Evolutionary conservation across 2,888 invertebrate genomes (phyloP), one percentile per base, ranked within the genome.

Genomic region (Noctua janthe): DNA sequence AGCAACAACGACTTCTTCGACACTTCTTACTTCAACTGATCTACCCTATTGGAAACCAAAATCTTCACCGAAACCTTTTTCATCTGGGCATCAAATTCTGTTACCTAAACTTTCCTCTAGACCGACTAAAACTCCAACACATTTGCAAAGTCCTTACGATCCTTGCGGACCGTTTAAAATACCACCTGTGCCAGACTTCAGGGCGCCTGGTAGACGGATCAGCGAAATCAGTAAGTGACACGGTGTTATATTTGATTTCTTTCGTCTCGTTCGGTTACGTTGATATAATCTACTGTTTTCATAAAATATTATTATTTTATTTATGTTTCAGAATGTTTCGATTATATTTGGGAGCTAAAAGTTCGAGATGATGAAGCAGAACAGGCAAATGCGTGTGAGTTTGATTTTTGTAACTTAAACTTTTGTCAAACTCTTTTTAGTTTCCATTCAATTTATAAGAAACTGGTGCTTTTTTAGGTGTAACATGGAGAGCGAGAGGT

Each of bases 151-250:
- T 17, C 10, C 71, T 17, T 13, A 76, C 39, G 3, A 83, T 74
- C 83, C 83, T 23, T 86, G 85, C 17, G 67, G 70, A 29, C 83
- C 75, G 6, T 82, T 73, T 1, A 49, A 75, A 67, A 59, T 11
- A 49, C 81, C 89, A 71, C 82, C 87, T 51, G 79, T 74, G 39
- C 95, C 94, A 0, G 90, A 93, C 62, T 95, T 94, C 81, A 89
- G 83, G 6, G 85, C 85, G 20, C 87, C 90, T 62, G 91, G 92
- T 20, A 88, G 91, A 74, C 88, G 94, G 67, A 91, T 94, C 51
- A 94, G 94, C 66, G 91, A 92, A 87, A 88, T 87, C n/a, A 95
- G 95, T 95, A 78, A 92, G 94, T 84, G 29, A 47, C 1, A 66
- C 2, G 1, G 6, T 8, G 10, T 7, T 11, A 17, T 69, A 10